Evolutionary conservation across 2,113 vertebrate species (phyloP).

Genomic region (Xiphophorus hellerii): DNA sequence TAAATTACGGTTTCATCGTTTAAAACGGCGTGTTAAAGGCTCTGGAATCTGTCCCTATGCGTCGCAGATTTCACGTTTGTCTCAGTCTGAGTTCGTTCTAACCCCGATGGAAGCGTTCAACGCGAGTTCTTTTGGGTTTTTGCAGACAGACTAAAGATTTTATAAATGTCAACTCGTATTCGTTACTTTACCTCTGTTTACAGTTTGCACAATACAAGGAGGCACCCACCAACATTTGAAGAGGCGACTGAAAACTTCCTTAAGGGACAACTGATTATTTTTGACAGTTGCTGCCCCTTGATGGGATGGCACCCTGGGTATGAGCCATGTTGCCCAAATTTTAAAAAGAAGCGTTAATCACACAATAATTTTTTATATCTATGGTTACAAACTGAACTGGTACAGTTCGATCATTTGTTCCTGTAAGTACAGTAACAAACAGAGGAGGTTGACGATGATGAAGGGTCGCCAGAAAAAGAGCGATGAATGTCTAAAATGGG

Average conservation of each 20-base stretch:
- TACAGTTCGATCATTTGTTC: background rate
- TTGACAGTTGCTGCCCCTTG: background rate
- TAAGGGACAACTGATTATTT: background rate
- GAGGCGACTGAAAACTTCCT: background rate
- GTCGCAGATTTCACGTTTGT: too few relatives aligned
- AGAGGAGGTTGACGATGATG: background rate
- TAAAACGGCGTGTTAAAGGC: background rate
- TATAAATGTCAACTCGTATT: background rate
- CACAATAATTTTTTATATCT: background rate
- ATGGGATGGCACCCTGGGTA: background rate
- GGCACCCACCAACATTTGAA: background rate
- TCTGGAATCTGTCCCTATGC: background rate
- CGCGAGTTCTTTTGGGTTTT: too few relatives aligned
- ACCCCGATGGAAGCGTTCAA: too few relatives aligned
- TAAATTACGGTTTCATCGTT: background rate
- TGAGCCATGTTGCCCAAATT: background rate
- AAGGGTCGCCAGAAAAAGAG: background rate
- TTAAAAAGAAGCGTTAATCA: background rate
- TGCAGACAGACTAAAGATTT: background rate
- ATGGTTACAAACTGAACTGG: slow-evolving; percentile 1
- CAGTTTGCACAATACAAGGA: too few relatives aligned
- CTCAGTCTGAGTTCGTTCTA: too few relatives aligned
- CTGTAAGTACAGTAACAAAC: background rate
- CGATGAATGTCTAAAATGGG: background rate
- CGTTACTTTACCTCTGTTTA: background rate